Evolutionary conservation across 2,113 vertebrate genomes (phyloP).

Genomic region (Prunella himalayana): DNA sequence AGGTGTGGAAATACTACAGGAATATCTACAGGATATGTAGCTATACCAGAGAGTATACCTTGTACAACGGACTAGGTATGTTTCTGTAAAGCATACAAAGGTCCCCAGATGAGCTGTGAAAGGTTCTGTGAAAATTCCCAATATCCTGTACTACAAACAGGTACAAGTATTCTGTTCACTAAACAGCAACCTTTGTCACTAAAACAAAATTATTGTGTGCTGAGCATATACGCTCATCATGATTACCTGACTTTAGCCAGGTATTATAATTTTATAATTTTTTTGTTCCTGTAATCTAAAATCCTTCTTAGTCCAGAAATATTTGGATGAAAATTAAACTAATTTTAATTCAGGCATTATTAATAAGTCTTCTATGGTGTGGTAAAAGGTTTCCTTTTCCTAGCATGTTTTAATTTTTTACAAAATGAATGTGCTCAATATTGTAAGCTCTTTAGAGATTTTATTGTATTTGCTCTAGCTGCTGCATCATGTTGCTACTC

Average conservation of each 20-base stretch:
- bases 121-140: not conserved
- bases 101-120: not conserved
- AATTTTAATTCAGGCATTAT: slow-evolving; percentile 33
- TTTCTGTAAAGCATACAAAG: not conserved
- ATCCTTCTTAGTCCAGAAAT: not conserved
- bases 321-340: not conserved
- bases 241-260: not conserved
- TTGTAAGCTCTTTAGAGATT: not conserved
- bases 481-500: not conserved
- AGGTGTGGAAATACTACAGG: not conserved
- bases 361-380: not conserved
- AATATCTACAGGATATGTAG: not conserved
- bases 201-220: not conserved
- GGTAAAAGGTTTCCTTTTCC: slow-evolving; percentile 5
- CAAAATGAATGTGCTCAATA: not conserved
- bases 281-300: slow-evolving; percentile 27
- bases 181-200: not conserved
- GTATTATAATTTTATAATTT: not conserved
- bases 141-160: not conserved
- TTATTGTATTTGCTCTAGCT: not conserved
- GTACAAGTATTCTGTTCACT: not conserved
- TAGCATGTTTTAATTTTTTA: not conserved
- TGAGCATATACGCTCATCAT: not conserved
- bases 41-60: not conserved
- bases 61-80: not conserved